Conservation (phyloP, 2,888 invertebrate genomes). For the Diploptera punctata region DNA sequence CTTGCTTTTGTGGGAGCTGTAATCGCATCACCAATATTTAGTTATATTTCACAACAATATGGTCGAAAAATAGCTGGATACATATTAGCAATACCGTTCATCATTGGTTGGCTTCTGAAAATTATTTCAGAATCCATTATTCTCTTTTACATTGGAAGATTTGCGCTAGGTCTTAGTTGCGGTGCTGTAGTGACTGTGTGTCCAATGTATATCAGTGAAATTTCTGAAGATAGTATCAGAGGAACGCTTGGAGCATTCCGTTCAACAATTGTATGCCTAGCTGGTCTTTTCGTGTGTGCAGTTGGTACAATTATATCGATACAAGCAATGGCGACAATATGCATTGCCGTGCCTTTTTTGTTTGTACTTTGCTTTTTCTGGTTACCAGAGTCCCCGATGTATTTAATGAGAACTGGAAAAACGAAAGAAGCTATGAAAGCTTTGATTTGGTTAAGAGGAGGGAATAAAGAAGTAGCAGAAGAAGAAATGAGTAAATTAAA, state of each 20-base stretch:
- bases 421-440: slow-evolving; percentile 56
- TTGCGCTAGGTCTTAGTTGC: not conserved
- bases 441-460: slow-evolving; percentile 47
- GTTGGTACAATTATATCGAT: slow-evolving; percentile 51
- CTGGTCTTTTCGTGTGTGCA: slow-evolving; percentile 48
- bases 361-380: slow-evolving; percentile 57
- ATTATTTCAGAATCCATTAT: not conserved
- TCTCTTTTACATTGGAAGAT: not conserved
- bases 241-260: not conserved
- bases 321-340: slow-evolving; percentile 59
- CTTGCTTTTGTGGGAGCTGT: not conserved
- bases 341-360: slow-evolving; percentile 57
- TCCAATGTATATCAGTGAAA: not conserved
- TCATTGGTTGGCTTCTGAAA: not conserved
- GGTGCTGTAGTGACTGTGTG: not conserved
- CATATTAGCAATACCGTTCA: not conserved
- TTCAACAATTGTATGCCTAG: not conserved
- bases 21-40: not conserved
- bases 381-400: slow-evolving; percentile 68
- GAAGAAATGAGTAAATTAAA: slow-evolving; percentile 49
- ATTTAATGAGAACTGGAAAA: slow-evolving; percentile 55
- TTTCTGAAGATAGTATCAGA: not conserved
- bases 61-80: not conserved
- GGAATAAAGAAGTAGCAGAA: slow-evolving; percentile 46
- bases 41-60: not conserved